Percentiles rank a stretch among this genome's conserved stretches.
phyloP scores from a whole-genome alignment of 2,888 invertebrate species.

The Thereva unica region DNA sequence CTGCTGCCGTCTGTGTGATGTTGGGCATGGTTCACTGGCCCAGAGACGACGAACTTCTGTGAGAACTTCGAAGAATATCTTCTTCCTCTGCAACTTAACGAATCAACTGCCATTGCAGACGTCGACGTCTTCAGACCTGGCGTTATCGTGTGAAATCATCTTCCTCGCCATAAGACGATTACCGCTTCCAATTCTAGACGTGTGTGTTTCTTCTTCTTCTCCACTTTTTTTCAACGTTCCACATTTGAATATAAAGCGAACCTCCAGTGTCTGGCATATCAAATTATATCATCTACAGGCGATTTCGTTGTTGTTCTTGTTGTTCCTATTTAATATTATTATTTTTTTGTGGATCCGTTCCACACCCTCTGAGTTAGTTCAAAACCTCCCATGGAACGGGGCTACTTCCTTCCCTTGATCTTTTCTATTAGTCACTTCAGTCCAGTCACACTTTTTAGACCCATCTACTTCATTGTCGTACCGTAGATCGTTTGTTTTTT shows the following conservation, averaged over 20 bases:
- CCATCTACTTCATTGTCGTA: too few species aligned
- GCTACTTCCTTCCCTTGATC: too few species aligned
- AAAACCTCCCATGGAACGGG: too few species aligned
- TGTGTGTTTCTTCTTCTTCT: background rate
- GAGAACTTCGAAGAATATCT: slow-evolving; percentile 21
- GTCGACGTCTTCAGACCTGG: background rate
- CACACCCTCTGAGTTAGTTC: background rate
- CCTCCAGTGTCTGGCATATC: background rate
- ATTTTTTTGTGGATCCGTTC: background rate
- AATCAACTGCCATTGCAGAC: slow-evolving; percentile 4
- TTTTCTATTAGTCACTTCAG: too few species aligned
- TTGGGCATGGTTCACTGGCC: slow-evolving; percentile 36
- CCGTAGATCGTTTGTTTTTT: too few species aligned
- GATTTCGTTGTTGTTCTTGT: background rate
- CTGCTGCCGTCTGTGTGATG: background rate
- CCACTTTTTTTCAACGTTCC: slow-evolving; percentile 15
- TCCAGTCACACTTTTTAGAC: too few species aligned
- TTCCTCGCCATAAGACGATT: background rate
- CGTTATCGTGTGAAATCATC: slow-evolving; percentile 34
- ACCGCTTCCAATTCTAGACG: background rate
- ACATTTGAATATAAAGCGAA: background rate
- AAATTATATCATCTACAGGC: slow-evolving; percentile 3
- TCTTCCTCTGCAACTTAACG: background rate
- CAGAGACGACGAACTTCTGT: slow-evolving; percentile 24
- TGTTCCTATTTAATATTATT: background rate